Conservation (phyloP, 2,888 invertebrate species). For the Chymomyza caudatula region DNA sequence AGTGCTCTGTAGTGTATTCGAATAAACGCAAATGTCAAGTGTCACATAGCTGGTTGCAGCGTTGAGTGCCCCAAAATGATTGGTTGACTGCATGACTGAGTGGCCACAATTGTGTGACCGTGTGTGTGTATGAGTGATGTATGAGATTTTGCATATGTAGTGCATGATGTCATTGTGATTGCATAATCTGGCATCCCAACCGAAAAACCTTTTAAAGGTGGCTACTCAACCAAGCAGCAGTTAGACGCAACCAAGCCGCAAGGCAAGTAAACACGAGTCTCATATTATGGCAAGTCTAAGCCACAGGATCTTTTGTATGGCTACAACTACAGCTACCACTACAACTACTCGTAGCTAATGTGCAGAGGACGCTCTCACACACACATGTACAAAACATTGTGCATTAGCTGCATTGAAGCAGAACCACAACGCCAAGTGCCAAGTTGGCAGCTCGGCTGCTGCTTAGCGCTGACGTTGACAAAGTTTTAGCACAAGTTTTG, state of each 20-base stretch:
- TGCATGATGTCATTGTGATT: neutral
- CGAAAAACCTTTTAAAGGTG: neutral
- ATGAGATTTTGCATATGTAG: neutral
- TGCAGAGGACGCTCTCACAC: neutral
- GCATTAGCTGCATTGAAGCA: neutral
- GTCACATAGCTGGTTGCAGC: neutral
- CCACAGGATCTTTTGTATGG: slow-evolving; percentile 1
- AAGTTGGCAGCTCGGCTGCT: neutral
- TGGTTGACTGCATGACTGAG: slow-evolving; percentile 24
- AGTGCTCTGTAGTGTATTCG: slow-evolving; percentile 28
- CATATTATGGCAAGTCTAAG: slow-evolving; percentile 7
- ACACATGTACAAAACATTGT: neutral
- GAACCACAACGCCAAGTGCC: neutral
- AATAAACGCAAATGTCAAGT: neutral
- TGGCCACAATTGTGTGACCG: slow-evolving; percentile 22
- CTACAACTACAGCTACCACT: neutral
- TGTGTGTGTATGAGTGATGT: neutral
- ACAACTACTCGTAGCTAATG: slow-evolving; percentile 16
- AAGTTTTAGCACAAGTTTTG: slow-evolving; percentile 17
- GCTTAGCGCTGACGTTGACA: slow-evolving; percentile 19
- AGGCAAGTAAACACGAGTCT: slow-evolving; percentile 4
- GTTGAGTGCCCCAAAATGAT: neutral
- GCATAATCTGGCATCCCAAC: slow-evolving; percentile 5
- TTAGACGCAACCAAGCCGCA: neutral
- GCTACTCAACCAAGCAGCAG: neutral